Evolutionary conservation across 1,140 invertebrate species (phyloP), one percentile per base, ranked within the genome.

Genomic region (Choristoneura fumiferana): DNA sequence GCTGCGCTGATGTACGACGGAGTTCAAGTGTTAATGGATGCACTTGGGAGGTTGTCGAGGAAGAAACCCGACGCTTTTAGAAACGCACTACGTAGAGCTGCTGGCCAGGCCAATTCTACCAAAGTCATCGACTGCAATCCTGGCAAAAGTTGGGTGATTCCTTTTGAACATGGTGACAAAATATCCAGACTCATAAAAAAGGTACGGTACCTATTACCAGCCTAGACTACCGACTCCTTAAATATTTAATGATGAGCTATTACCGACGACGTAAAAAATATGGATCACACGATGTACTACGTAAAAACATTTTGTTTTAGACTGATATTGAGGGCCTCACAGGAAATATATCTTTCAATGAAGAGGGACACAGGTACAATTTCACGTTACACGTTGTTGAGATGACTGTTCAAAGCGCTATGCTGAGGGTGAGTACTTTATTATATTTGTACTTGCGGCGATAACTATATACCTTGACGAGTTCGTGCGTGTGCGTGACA

Each of bases 1-100:
- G 96, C 96, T 0, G 97, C 97, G 0, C 88, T 99, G 45, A 97
- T 98, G 95, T 98, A 97, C 83, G 97, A 99, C 80, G 96, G 96
- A 4, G 96, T 98, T 1, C 95, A 96, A 81, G 95, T 98, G 0
- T 91, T 98, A 18, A 94, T 97, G 38, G 96, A 98, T 84, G 96
- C 96, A n/a, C 94, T 98, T 70, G 95, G 95, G 77, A 94, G 96
- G 76, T 92, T 97, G 33, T 87, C 96, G 63, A 91, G 93, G 56
- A 96, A 96, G 86, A 97, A 97, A 81, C 93, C 94, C 12, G 95
- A 97, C 77, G 91, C 93, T 39, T 95, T 95, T 73, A 91, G 95
- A 45, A 93, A 91, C 72, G 95, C 93, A 60, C 89, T 94, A 35
- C 91, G 94, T 45, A 91, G 93, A 3, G 87, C 88, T n/a, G 92